Evolutionary conservation across 1,140 invertebrate species (phyloP), one percentile per base, ranked within the genome.

Genomic region (Mylabris phalerata): DNA sequence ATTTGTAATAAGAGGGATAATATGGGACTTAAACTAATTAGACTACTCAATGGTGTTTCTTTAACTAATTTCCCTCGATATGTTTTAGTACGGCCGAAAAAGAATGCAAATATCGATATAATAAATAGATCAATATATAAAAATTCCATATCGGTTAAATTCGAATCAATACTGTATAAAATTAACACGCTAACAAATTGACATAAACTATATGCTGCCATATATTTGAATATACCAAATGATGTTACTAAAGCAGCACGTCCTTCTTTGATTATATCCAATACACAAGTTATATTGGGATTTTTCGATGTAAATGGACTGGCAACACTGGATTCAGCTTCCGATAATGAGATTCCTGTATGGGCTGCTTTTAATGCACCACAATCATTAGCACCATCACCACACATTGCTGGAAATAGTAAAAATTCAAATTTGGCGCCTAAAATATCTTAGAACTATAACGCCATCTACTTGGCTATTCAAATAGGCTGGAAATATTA

Each of bases 331-430:
- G 95, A 94, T 79, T 99, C 97, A 0, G 93, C 88, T 73, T 98
- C 94, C 0, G 95, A 98, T 13, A 99, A 78, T 0, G 94, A 98
- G 60, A 99, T 90, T 11, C 96, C 96, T 7, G 92, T 89, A 75
- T 98, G 93, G 0, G 96, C 96, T 3, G 92, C 89, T 73, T 93
- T 90, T n/a, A 97, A 76, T 1, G 94, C 93, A 5, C 92, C 93
- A 75, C 94, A 98, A 76, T 98, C 95, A 77, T 98, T 98, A 0
- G 95, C 95, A 49, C 95, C 96, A 76, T 99, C 95, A 3, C 95
- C 95, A 73, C 95, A 98, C 95, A 99, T 98, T 1, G 82, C 88
- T 81, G 63, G 40, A 58, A 40, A 49, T 13, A 60, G 3, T 41
- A 41, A 7, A 61, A 25, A 9, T 19, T 6, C 11, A 55, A 50